Evolutionary conservation across 2,797 vertebrate species (phyloP).

Genomic region (Alcedo quadribrachys): DNA sequence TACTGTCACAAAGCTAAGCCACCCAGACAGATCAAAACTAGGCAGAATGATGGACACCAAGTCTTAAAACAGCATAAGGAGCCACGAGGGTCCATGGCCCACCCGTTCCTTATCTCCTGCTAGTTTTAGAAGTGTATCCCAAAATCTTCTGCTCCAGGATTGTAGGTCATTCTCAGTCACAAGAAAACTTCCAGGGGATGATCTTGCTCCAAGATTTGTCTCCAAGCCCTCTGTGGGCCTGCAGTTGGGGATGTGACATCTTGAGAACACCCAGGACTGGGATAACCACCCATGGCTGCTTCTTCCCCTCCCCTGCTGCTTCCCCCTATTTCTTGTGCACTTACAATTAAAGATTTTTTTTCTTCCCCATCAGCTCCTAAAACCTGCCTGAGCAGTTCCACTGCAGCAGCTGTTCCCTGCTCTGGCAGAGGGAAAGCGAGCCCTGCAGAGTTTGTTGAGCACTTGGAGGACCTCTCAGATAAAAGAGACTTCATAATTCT

Average conservation of each 20-base stretch:
- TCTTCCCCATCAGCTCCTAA: neutral
- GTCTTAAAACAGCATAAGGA: neutral
- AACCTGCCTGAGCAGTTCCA: neutral
- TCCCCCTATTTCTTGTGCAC: neutral
- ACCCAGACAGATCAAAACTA: neutral
- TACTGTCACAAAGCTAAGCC: neutral
- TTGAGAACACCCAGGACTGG: neutral
- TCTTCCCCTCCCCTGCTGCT: neutral
- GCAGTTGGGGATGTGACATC: neutral
- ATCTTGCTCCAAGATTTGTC: neutral
- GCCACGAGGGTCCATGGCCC: too few species aligned
- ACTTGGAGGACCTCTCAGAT: neutral
- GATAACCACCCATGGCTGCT: fast-evolving
- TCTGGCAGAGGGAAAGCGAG: fast-evolving
- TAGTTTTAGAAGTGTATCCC: neutral
- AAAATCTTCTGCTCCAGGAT: neutral
- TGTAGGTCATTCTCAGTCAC: neutral
- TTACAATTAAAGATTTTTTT: neutral
- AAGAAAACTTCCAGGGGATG: neutral
- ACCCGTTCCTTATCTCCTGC: neutral
- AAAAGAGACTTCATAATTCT: neutral
- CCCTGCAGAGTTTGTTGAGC: neutral
- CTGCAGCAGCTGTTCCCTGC: neutral
- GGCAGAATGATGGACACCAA: neutral
- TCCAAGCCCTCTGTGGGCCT: neutral